These are phyloP conservation scores for Calypte anna DNA, from an alignment of 2,113 vertebrate species.

Conservation along the genomic window DNA sequence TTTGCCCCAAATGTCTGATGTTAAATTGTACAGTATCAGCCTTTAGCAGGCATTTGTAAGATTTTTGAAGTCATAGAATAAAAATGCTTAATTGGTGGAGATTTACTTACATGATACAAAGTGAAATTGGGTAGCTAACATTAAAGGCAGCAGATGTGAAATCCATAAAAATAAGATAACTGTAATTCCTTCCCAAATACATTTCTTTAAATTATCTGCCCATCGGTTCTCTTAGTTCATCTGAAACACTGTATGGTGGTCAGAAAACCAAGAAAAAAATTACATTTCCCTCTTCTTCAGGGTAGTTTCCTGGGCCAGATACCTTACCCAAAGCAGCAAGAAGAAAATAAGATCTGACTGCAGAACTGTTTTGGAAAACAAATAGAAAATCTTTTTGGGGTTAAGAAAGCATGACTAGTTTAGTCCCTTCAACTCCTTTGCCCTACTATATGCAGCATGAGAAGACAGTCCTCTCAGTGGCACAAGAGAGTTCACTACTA, in stretches of 20 bases:
- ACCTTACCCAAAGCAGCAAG: neutral
- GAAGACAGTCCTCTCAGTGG: neutral
- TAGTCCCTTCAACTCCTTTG: neutral
- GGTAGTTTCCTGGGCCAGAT: neutral
- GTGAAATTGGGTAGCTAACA: neutral
- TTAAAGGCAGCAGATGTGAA: neutral
- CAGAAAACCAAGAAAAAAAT: neutral
- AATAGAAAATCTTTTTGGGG: neutral
- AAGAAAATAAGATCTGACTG: neutral
- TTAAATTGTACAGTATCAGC: neutral
- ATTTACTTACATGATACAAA: neutral
- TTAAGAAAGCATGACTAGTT: neutral
- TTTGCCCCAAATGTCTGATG: neutral
- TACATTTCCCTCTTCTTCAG: neutral
- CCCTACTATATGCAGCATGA: neutral
- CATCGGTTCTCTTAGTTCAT: neutral
- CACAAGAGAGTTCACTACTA: neutral
- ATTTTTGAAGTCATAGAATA: neutral
- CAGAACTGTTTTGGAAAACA: neutral
- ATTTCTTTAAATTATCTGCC: neutral
- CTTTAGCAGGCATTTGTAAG: neutral
- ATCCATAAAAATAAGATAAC: constrained; percentile 27
- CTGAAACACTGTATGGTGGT: neutral
- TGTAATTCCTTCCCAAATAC: neutral
- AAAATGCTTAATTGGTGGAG: constrained; percentile 11